phyloP scores from a whole-genome alignment of 2,888 invertebrate genomes.

The Mechanitis mazaeus region DNA sequence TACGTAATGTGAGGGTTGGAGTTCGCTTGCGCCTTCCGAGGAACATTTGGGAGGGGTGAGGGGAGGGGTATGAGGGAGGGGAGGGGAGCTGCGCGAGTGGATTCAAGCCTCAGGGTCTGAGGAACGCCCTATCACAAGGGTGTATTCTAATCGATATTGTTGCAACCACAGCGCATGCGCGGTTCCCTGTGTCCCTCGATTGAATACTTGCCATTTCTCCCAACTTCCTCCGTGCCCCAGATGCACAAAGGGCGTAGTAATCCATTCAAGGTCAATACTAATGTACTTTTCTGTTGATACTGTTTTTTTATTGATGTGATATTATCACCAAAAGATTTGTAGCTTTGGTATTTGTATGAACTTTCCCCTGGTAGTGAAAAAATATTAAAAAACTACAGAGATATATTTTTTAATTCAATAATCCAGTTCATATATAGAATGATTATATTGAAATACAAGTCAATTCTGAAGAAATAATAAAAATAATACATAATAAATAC shows the following conservation, averaged over 20 bases:
- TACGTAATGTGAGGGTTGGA: constrained; percentile 72
- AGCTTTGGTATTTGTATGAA: too few species aligned
- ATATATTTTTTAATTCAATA: too few species aligned
- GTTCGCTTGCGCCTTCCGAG: constrained; percentile 46
- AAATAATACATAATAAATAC: too few species aligned
- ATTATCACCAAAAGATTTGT: too few species aligned
- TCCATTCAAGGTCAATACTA: constrained; percentile 31
- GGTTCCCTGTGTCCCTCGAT: constrained; percentile 26
- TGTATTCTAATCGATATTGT: constrained; percentile 35
- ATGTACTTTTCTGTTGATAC: not conserved
- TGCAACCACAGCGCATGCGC: constrained; percentile 31
- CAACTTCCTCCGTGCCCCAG: constrained; percentile 43
- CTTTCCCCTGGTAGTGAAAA: too few species aligned
- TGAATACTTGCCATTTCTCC: constrained; percentile 30
- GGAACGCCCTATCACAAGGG: constrained; percentile 23
- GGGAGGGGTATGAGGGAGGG: not conserved
- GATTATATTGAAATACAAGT: too few species aligned
- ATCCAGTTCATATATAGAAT: too few species aligned
- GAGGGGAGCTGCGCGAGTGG: constrained; percentile 29
- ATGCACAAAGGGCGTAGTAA: constrained; percentile 44
- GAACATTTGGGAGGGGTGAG: not conserved
- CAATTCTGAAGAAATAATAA: too few species aligned
- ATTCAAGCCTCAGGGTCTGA: constrained; percentile 10
- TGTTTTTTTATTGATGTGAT: not conserved
- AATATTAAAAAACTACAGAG: too few species aligned